phyloP scores from a whole-genome alignment of 2,888 invertebrate genomes.

The Craniophora ligustri region DNA sequence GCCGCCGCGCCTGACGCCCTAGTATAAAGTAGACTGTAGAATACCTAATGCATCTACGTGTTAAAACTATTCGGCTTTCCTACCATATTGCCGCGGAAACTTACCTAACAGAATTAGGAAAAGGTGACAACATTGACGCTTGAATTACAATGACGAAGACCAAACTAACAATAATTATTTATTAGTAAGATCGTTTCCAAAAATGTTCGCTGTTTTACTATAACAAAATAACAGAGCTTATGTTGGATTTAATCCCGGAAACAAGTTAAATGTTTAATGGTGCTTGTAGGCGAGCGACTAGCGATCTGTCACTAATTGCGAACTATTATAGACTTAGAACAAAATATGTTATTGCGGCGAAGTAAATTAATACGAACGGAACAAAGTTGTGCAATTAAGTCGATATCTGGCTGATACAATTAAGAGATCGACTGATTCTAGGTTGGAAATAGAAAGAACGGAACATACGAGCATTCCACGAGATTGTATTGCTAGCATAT shows the following conservation, averaged over 20 bases:
- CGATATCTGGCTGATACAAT: conserved; percentile 14
- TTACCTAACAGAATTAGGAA: conserved; percentile 38
- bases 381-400: conserved; percentile 45
- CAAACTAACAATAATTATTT: conserved; percentile 10
- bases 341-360: conserved; percentile 43
- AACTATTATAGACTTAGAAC: conserved; percentile 44
- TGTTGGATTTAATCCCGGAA: conserved; percentile 43
- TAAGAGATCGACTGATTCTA: conserved; percentile 9
- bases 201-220: conserved; percentile 11
- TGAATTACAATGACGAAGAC: conserved; percentile 38
- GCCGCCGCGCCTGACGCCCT: conserved; percentile 74
- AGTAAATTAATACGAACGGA: conserved; percentile 50
- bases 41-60: conserved; percentile 80
- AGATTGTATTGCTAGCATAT: conserved; percentile 17
- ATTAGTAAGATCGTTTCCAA: background rate
- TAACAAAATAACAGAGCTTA: conserved; percentile 37
- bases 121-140: conserved; percentile 42
- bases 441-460: conserved; percentile 18
- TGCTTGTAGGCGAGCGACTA: conserved; percentile 47
- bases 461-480: background rate
- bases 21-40: conserved; percentile 80
- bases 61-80: conserved; percentile 62
- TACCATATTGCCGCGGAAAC: conserved; percentile 47
- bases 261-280: conserved; percentile 46
- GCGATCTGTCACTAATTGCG: conserved; percentile 51